Evolutionary conservation across 2,888 invertebrate genomes (phyloP).

Genomic region (Agonopterix alstromeriana): DNA sequence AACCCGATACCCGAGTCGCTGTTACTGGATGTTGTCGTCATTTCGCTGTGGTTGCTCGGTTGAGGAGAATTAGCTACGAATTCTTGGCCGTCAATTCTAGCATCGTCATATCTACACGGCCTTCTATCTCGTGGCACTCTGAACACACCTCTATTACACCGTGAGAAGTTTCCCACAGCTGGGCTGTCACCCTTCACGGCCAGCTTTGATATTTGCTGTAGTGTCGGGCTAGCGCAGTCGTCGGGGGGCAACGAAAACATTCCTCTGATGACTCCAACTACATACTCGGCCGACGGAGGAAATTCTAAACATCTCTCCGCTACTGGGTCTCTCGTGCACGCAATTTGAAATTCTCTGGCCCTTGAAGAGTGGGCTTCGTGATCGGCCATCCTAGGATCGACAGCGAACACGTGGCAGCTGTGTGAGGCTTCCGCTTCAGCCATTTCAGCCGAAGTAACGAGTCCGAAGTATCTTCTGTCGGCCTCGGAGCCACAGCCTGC

Average conservation of each 20-base stretch:
- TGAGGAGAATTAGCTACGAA: constrained; percentile 87
- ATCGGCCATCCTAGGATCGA: constrained; percentile 90
- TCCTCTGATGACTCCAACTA: constrained; percentile 82
- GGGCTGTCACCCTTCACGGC: constrained; percentile 66
- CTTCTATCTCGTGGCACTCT: constrained; percentile 50
- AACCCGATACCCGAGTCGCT: constrained; percentile 97
- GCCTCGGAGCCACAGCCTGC: constrained; percentile 94
- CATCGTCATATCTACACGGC: constrained; percentile 48
- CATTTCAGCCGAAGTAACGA: constrained; percentile 89
- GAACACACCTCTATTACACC: constrained; percentile 50
- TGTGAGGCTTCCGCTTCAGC: constrained; percentile 79
- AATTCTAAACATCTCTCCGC: constrained; percentile 91
- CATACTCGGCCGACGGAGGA: constrained; percentile 89
- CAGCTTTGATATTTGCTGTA: constrained; percentile 62
- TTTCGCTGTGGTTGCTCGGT: constrained; percentile 88
- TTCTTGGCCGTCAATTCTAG: constrained; percentile 59
- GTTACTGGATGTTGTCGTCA: constrained; percentile 91
- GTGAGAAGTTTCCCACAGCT: constrained; percentile 52
- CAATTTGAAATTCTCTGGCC: constrained; percentile 89
- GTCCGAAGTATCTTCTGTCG: constrained; percentile 93
- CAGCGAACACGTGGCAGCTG: constrained; percentile 96
- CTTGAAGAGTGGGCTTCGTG: constrained; percentile 88
- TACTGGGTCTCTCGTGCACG: constrained; percentile 88
- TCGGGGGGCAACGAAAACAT: constrained; percentile 81
- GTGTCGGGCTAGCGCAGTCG: constrained; percentile 52